These are phyloP conservation scores for Carassius auratus DNA, from an alignment of 2,113 vertebrate genomes.

Conservation along the genomic window DNA sequence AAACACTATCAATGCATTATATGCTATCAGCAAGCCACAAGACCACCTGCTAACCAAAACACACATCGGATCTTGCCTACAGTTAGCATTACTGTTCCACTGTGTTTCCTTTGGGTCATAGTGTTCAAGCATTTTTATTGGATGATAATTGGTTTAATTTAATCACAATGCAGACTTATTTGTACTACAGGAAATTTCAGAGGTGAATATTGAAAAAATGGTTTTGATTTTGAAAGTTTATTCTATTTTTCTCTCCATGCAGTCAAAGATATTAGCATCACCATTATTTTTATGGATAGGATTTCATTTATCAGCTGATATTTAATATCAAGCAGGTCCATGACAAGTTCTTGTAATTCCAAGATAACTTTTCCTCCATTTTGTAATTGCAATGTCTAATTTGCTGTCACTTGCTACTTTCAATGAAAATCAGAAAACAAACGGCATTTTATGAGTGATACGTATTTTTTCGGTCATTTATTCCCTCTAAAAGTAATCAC, in stretches of 20 bases:
- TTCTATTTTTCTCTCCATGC: too few relatives aligned
- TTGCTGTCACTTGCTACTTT: not conserved
- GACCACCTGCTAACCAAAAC: constrained; percentile 39
- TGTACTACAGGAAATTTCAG: not conserved
- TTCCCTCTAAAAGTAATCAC: not conserved
- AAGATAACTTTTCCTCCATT: too few relatives aligned
- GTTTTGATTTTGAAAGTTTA: too few relatives aligned
- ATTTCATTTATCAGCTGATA: too few relatives aligned
- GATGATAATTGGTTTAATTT: not conserved
- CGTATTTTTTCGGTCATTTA: not conserved
- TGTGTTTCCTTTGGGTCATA: not conserved
- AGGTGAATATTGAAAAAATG: too few relatives aligned
- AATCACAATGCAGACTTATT: not conserved
- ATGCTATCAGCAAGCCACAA: constrained; percentile 34
- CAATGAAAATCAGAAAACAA: not conserved
- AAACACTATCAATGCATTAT: constrained; percentile 16
- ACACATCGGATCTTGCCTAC: not conserved
- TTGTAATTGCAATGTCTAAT: too few relatives aligned
- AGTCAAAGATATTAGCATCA: not conserved
- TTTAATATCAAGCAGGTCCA: too few relatives aligned
- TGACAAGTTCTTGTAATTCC: too few relatives aligned
- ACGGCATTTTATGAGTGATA: not conserved
- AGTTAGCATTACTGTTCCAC: constrained; percentile 9
- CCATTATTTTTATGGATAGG: not conserved
- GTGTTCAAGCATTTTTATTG: constrained; percentile 6